phyloP scores from a whole-genome alignment of 2,888 invertebrate species.

The Drosophila lutescens region DNA sequence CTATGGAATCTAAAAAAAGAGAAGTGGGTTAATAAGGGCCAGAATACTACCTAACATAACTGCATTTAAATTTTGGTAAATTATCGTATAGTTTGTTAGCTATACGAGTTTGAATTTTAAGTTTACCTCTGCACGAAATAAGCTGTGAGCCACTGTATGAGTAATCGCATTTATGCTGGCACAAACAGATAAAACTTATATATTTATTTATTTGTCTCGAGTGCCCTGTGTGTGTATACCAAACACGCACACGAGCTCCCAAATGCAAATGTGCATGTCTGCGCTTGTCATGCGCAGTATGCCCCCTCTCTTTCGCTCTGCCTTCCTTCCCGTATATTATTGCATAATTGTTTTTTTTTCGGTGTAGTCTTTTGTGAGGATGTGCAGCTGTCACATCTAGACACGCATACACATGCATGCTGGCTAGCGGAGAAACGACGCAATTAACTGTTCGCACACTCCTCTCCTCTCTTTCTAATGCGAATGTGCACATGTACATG shows the following conservation, averaged over 20 bases:
- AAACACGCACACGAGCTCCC: neutral
- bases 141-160: no score
- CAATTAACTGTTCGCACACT: constrained; percentile 53
- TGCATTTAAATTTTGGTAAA: no score
- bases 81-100: no score
- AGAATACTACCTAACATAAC: no score
- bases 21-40: no score
- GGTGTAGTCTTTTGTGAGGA: constrained; percentile 8
- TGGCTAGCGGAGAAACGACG: constrained; percentile 58
- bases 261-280: constrained; percentile 28
- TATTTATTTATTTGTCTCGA: constrained; percentile 12
- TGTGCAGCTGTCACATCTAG: constrained; percentile 48
- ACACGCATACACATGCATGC: constrained; percentile 3
- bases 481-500: constrained; percentile 14
- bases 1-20: no score
- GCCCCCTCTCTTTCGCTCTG: neutral
- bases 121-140: no score
- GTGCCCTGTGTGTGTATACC: constrained; percentile 4
- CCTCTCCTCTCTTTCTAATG: constrained; percentile 47
- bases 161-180: neutral
- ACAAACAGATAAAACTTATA: neutral
- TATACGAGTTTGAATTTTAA: no score
- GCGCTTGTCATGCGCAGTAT: constrained; percentile 30
- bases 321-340: constrained; percentile 2
- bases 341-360: constrained; percentile 33